Evolutionary conservation across 2,797 vertebrate genomes (phyloP), one percentile per base, ranked within the genome.

Genomic region (Paguma larvata): DNA sequence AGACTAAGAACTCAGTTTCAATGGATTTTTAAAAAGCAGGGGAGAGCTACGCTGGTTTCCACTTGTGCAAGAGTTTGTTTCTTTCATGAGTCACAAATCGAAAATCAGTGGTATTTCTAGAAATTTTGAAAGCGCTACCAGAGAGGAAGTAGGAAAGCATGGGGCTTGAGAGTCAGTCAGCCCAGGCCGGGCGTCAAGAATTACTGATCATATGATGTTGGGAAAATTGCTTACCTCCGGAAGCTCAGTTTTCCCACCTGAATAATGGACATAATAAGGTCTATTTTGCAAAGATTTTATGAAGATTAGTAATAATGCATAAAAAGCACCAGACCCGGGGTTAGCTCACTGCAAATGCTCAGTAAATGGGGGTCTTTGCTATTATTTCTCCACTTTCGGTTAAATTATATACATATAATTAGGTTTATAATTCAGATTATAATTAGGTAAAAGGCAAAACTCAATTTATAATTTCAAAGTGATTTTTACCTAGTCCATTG

Each of bases 381-480:
- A 44, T 72, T 70, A 46, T 34, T 78, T 95, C 18, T 75, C 34
- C 46, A 85, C 32, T 89, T 25, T 44, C 7, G 23, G 59, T 53
- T n/a, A 44, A 73, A 92, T 73, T 77, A 48, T 18, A 48, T 48
- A 48, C 18, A 30, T 77, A 48, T 32, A 32, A 77, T 6, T 62
- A 82, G 79, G 94, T 63, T 93, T 67, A 62, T 5, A 34, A 67
- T 5, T 51, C 53, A 73, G 77, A 34, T 38, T 93, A 67, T 62
- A 67, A 38, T 67, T 48, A 63, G 13, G 34, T 18, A 73, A 94
- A 89, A 89, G 48, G 32, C 59, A 95, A 91, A 78, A 91, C 27
- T 92, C 34, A 38, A 53, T 73, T 85, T 88, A 65, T 90, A 85
- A 87, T 79, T 94, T 87, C 63, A 78, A 95, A 93, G 38, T 30